Evolutionary conservation across 2,797 vertebrate species (phyloP), one percentile per base, ranked within the genome.

Genomic region (Takifugu rubripes): DNA sequence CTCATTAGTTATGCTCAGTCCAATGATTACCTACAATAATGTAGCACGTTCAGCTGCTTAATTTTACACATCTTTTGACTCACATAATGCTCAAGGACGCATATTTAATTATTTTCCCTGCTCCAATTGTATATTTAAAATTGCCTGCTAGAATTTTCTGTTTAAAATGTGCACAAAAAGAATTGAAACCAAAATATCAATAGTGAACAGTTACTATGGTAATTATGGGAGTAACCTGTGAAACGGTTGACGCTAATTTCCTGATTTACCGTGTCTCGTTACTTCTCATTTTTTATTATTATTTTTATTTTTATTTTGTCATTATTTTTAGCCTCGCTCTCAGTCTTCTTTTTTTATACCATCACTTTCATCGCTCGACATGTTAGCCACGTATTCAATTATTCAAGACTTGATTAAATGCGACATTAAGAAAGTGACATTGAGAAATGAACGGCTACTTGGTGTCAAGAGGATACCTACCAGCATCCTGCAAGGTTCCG

Each of bases 311-410:
- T 7, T 44, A 3, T n/a, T 7, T 1, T n/a, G 5, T 44, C n/a
- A 21, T 16, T 17, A 16, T 8, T 44, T 44, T 44, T 17, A 44
- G 43, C 4, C n/a, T 48, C 25, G 14, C 7, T 45, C 31, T 57
- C 26, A 2, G 40, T 24, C 16, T 1, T 58, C 25, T 16, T 25
- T 5, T 15, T 33, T 26, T 44, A 5, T 36, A 7, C 16, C 8
- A 5, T 49, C 6, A 52, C 16, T 40, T 49, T 31, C 49, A 27
- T 58, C 40, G 47, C 27, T 78, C 15, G 0, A 59, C 65, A 88
- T 87, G 72, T 83, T 56, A 6, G 1, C 72, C 84, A 87, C 81
- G 80, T 86, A 82, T 87, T 90, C 81, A 87, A 87, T 89, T 85
- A 87, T 73, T 64, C 68, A 0, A 56, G 74, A 81, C 77, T 81